Evolutionary conservation across 2,888 invertebrate genomes (phyloP), one percentile per base, ranked within the genome.

Genomic region (Rosalia funebris): DNA sequence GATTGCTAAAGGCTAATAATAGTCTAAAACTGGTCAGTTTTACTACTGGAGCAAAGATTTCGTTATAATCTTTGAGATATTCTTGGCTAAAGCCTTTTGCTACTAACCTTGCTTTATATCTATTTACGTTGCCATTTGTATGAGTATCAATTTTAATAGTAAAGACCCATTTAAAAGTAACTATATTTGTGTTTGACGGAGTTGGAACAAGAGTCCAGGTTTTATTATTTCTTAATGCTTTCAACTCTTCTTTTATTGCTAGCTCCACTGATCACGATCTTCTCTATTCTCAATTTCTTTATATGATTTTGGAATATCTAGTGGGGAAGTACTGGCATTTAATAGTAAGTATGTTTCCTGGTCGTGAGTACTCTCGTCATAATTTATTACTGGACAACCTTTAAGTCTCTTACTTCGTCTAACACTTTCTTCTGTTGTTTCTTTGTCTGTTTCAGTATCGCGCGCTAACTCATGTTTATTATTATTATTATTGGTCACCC

Each of bases 381-480:
- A 60, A 11, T 54, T 16, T 10, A 37, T 16, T n/a, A 5, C 11
- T 9, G 60, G 60, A 31, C n/a, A 47, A 60, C 42, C 47, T 55
- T 60, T 55, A 16, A 53, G 17, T 32, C 57, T 48, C 9, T 47
- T 32, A 50, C 57, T 48, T 50, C 48, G 36, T 41, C 47, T 57
- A 10, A 41, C 15, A 17, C n/a, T 4, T 19, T 42, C 14, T n/a
- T 4, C 16, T 14, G 10, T 17, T 16, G 32, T 41, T 32, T 32
- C 20, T 14, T 32, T 41, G 19, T 42, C 10, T 20, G 34, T 47
- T 19, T 56, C 14, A 19, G 2, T 10, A 12, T 53, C 32, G 11
- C 39, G 11, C 17, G 20, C 36, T 34, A 19, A 54, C 62, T 77
- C 11, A 52, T 25, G 36, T 14, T n/a, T n/a, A n/a, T 36, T 25